These are phyloP conservation scores for Pseudomyrmex dendroicus DNA, from an alignment of 1,140 invertebrate genomes.

Conservation along the genomic window DNA sequence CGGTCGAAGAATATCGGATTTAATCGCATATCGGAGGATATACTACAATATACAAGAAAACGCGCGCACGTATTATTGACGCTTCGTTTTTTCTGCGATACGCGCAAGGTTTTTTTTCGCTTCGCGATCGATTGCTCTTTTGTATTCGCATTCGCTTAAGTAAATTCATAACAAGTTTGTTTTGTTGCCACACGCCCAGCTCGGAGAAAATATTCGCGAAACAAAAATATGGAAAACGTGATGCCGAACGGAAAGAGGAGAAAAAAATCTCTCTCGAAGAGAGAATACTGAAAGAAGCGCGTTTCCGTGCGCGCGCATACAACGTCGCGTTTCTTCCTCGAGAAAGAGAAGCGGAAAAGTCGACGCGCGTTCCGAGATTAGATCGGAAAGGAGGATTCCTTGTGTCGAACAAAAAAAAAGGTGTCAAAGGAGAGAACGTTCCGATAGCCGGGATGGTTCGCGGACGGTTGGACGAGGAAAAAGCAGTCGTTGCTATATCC, in stretches of 20 bases:
- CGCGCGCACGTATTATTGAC: constrained; percentile 21
- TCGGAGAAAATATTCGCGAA: constrained; percentile 13
- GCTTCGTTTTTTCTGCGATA: constrained; percentile 12
- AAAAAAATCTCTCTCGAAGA: too few species aligned
- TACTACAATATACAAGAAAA: constrained; percentile 15
- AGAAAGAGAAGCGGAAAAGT: constrained; percentile 36
- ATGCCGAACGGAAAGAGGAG: not conserved
- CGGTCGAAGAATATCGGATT: constrained; percentile 20
- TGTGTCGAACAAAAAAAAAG: constrained; percentile 34
- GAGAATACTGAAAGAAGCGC: not conserved
- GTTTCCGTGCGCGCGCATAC: constrained; percentile 5
- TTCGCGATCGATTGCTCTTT: constrained; percentile 16
- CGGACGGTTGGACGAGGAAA: constrained; percentile 8
- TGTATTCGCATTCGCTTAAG: constrained; percentile 23
- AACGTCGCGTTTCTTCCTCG: not conserved
- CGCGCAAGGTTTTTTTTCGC: not conserved
- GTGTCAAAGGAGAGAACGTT: constrained; percentile 26
- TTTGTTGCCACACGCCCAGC: not conserved
- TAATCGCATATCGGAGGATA: constrained; percentile 3
- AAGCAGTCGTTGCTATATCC: constrained; percentile 57
- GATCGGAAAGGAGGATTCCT: constrained; percentile 52
- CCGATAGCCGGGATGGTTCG: constrained; percentile 26
- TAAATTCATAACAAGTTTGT: constrained; percentile 47
- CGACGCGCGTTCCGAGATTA: constrained; percentile 25
- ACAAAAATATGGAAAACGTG: constrained; percentile 33